Conservation (phyloP, 1,140 invertebrate species). For the Vollenhovia emeryi region DNA sequence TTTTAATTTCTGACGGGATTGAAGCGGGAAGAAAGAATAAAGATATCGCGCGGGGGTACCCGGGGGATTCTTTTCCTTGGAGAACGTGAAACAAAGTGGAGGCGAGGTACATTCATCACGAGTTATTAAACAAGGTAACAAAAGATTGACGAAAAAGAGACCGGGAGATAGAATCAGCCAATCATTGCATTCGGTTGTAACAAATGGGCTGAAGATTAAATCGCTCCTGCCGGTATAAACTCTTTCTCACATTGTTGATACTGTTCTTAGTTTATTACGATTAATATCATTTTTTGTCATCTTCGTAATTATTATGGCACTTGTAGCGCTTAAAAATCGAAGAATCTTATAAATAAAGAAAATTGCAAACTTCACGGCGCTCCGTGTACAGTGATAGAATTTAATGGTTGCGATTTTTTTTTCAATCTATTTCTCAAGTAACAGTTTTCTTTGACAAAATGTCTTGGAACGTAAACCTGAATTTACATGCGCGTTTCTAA, state of each 20-base stretch:
- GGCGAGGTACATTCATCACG: conserved; percentile 83
- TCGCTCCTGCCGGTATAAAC: conserved; percentile 23
- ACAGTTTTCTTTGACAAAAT: no score
- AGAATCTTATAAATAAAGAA: neutral
- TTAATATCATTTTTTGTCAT: neutral
- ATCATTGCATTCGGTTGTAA: conserved; percentile 80
- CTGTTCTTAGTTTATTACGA: no score
- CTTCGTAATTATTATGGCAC: neutral
- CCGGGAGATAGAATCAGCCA: conserved; percentile 83
- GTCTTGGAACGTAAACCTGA: no score
- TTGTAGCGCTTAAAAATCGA: neutral
- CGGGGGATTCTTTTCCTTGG: conserved; percentile 50
- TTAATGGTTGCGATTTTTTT: no score
- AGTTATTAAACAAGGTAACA: conserved; percentile 85
- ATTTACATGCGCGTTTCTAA: no score
- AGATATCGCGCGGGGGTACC: conserved; percentile 57
- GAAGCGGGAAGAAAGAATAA: conserved; percentile 57
- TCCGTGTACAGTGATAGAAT: no score
- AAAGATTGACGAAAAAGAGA: conserved; percentile 76
- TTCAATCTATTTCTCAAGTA: no score
- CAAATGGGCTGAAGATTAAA: conserved; percentile 13
- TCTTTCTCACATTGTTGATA: neutral
- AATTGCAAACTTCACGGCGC: neutral
- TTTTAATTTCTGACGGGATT: conserved; percentile 70
- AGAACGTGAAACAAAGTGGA: conserved; percentile 69